Evolutionary conservation across 2,888 invertebrate species (phyloP).

Genomic region (Chrysolina americana): DNA sequence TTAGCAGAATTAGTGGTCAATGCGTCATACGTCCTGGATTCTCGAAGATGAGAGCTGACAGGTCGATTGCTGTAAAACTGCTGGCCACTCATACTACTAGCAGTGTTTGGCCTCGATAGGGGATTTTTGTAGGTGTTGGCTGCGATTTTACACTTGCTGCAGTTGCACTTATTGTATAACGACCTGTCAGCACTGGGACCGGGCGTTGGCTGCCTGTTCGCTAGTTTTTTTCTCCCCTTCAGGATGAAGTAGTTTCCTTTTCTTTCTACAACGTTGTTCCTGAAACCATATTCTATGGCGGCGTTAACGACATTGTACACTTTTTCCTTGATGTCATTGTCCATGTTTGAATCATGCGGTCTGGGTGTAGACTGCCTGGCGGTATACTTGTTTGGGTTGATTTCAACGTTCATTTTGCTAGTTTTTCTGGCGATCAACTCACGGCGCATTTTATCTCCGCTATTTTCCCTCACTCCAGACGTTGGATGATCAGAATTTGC

Average conservation of each 20-base stretch:
- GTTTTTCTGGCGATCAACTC: slow-evolving; percentile 30
- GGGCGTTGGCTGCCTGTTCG: slow-evolving; percentile 43
- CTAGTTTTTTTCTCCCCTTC: slow-evolving; percentile 41
- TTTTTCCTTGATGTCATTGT: slow-evolving; percentile 39
- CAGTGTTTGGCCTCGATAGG: background rate
- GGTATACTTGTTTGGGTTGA: slow-evolving; percentile 41
- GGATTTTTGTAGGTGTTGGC: background rate
- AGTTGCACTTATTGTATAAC: slow-evolving; percentile 32
- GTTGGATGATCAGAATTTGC: slow-evolving; percentile 34
- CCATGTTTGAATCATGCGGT: slow-evolving; percentile 26
- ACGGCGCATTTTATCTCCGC: slow-evolving; percentile 42
- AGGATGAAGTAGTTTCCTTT: slow-evolving; percentile 56
- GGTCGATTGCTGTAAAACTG: slow-evolving; percentile 5
- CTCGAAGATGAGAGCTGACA: background rate
- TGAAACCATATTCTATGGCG: slow-evolving; percentile 59
- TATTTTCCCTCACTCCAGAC: slow-evolving; percentile 38
- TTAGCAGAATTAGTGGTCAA: background rate
- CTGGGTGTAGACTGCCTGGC: slow-evolving; percentile 43
- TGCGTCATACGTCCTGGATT: slow-evolving; percentile 4
- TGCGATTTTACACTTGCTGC: slow-evolving; percentile 33
- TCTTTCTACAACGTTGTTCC: slow-evolving; percentile 56
- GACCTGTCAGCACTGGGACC: slow-evolving; percentile 34
- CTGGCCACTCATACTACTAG: background rate
- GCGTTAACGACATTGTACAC: slow-evolving; percentile 57
- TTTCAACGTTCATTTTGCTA: slow-evolving; percentile 25